Base-by-base conservation (phyloP, 2,888 invertebrate genomes). In the Drosophila lacicola region DNA sequence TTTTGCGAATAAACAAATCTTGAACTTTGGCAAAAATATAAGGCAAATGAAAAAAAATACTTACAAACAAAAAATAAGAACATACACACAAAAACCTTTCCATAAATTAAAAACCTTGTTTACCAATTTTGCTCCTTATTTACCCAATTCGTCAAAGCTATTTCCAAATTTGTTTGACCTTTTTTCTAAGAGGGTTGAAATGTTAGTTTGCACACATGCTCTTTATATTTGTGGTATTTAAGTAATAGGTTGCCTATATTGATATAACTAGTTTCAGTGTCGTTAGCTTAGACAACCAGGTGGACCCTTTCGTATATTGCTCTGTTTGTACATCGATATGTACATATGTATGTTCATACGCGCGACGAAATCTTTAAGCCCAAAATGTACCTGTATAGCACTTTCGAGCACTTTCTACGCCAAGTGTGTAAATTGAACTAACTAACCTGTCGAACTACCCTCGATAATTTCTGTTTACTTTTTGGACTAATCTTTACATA, bases 41-140 rank as follows among this genome's bases (percentile, higher is more conserved):
- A 62, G 45, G 9, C 55, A 39, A 53, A 42, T 39, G 29, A 29
- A 14, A 39, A 0, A 53, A 51, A 17, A 19, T 17, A 25, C 39
- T 9, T 51, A 19, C 14, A 46, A 29, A 29, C 50, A 66, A 8
- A 55, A 3, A 44, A 37, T 14, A 0, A 9, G 10, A 10, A 66
- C 2, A 54, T 1, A 42, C 41, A 47, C 1, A n/a, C 29, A 25
- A 1, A 36, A 2, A 36, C 9, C 13, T 37, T 33, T 11, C 29
- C 37, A 72, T 56, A 70, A 74, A 75, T 72, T 75, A 54, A 62
- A 75, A 61, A 33, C 21, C 11, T 49, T 74, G 71, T 57, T 74
- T 68, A 61, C 61, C 47, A 36, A 11, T 62, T 61, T 49, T 44
- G 55, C 37, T 60, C 37, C 58, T 36, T 51, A 55, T 67, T 51